phyloP scores from a whole-genome alignment of 2,113 vertebrate species.

The Tringa solitaria region DNA sequence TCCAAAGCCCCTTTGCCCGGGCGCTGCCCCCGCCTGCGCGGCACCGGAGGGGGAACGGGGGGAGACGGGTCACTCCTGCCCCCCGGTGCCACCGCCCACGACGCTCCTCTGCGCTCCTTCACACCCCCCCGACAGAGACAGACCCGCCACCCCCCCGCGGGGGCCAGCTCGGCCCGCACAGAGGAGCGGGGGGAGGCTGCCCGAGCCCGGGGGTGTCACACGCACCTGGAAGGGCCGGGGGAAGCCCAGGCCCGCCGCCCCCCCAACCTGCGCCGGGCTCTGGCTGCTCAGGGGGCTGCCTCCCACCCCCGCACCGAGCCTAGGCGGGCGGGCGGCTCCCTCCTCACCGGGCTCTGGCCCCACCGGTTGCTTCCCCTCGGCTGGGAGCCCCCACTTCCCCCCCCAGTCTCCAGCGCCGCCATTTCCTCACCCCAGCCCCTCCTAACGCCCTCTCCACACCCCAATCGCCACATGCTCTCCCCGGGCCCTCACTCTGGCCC shows the following conservation, averaged over 20 bases:
- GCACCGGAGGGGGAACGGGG: too few relatives aligned
- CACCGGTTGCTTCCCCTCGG: not conserved
- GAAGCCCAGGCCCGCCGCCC: not conserved
- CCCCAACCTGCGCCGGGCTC: not conserved
- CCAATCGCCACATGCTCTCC: not conserved
- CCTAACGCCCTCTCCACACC: not conserved
- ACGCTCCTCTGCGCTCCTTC: not conserved
- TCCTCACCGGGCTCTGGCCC: too few relatives aligned
- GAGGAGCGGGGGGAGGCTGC: rapidly evolving
- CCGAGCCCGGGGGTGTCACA: not conserved
- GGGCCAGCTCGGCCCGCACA: rapidly evolving
- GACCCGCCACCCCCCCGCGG: not conserved
- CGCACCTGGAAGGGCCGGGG: not conserved
- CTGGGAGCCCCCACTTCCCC: too few relatives aligned
- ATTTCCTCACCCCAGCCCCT: not conserved
- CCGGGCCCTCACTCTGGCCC: too few relatives aligned
- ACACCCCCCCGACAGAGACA: not conserved
- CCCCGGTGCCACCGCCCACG: rapidly evolving
- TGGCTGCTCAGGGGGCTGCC: too few relatives aligned
- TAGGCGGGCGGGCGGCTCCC: not conserved
- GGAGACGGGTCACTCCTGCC: rapidly evolving
- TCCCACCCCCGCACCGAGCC: not conserved
- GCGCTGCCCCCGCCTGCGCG: not conserved
- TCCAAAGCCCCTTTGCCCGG: not conserved
- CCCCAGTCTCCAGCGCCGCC: too few relatives aligned